A percentile compares a stretch with the other conserved stretches of the same genome.
These are phyloP conservation scores for Potamilus streckersoni DNA, from an alignment of 1,140 invertebrate genomes.

Conservation along the genomic window DNA sequence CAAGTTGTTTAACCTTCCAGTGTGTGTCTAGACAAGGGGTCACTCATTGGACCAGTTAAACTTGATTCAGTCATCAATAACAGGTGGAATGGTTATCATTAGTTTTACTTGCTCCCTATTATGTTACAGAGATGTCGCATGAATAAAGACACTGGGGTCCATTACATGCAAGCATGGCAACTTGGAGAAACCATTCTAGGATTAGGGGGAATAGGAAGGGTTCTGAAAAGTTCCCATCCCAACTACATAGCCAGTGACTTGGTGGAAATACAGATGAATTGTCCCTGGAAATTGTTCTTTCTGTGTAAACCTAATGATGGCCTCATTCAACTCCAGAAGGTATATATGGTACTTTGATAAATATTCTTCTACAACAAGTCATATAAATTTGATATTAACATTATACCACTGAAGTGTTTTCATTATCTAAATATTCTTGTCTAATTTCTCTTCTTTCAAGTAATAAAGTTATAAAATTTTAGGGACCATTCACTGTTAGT, in stretches of 20 bases:
- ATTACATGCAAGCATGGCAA: slow-evolving; percentile 53
- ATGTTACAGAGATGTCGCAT: slow-evolving; percentile 57
- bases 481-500: too few relatives aligned
- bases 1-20: neutral
- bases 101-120: neutral
- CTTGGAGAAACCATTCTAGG: slow-evolving; percentile 50
- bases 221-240: slow-evolving; percentile 35
- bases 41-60: neutral
- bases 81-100: neutral
- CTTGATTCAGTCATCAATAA: slow-evolving; percentile 1
- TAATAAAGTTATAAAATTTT: too few relatives aligned
- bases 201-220: slow-evolving; percentile 53
- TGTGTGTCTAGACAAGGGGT: too few relatives aligned
- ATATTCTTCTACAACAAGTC: neutral
- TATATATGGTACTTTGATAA: slow-evolving; percentile 1
- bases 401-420: too few relatives aligned
- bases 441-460: too few relatives aligned
- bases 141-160: slow-evolving; percentile 58
- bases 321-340: slow-evolving; percentile 21
- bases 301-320: slow-evolving; percentile 21
- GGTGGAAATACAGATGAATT: slow-evolving; percentile 41
- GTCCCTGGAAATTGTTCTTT: slow-evolving; percentile 55
- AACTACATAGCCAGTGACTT: slow-evolving; percentile 44
- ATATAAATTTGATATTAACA: too few relatives aligned
- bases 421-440: too few relatives aligned